Base-by-base conservation (phyloP, 2,113 vertebrate species). In the Vidua macroura region DNA sequence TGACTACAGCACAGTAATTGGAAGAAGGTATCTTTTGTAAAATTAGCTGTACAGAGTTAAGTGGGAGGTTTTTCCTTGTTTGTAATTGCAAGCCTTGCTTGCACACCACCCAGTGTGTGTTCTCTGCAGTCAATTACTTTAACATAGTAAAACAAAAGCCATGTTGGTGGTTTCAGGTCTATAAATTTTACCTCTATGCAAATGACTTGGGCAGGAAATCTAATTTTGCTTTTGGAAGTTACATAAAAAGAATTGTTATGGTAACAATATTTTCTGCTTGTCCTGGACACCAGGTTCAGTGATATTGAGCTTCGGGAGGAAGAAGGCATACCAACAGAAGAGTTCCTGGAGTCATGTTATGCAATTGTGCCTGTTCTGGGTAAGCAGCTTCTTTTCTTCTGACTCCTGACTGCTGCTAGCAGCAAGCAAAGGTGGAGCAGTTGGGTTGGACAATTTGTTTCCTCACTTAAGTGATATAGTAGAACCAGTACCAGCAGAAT, bases 351-450 rank as follows among this genome's bases (percentile, higher is more conserved):
- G 52, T 99, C 99, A 6, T 99, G 99, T 98, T 99, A 99, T 91
- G 99, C 99, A 96, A 99, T 99, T 97, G 99, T 99, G 88, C 99
- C 99, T 18, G 98, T 99, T 95, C 98, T 99, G 97, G 99, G 99
- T 99, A 99, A 98, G 94, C 74, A 72, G 59, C 83, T 74, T 43
- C 23, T 69, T 88, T 84, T 69, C 23, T 19, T 84, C 56, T 66
- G 35, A 30, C 27, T 86, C n/a, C 59, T 88, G 49, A 43, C 70
- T 85, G 78, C 66, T 90, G 46, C 59, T 52, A 72, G 48, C 60
- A 90, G 64, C 2, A 8, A 74, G 24, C 39, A 79, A 30, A 77
- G 28, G 30, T 79, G 31, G 18, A 90, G 30, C 46, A 33, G 33
- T 18, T 48, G 15, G 10, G 44, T 63, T 72, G n/a, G 39, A 81